Percentiles rank a stretch among this genome's conserved stretches.
Conservation (phyloP, 1,140 invertebrate species). For the Drosophila pandora region DNA sequence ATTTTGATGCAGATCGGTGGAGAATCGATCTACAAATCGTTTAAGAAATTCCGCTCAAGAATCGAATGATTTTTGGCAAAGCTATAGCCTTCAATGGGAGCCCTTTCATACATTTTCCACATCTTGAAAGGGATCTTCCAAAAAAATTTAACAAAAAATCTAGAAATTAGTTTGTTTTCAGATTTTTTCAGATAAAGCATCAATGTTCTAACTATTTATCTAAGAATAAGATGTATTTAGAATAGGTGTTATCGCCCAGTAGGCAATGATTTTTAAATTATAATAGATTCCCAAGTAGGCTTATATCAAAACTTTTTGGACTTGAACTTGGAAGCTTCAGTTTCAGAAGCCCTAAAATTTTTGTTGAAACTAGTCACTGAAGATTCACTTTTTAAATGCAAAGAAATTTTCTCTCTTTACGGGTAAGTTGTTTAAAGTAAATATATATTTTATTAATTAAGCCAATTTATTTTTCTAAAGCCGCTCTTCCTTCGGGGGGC, state of each 20-base stretch:
- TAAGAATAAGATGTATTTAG: too few species aligned
- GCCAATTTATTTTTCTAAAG: slow-evolving; percentile 4
- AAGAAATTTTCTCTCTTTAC: slow-evolving; percentile 37
- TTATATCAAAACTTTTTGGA: background rate
- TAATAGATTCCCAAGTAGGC: background rate
- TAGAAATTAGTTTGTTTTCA: too few species aligned
- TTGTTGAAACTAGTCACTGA: slow-evolving; percentile 5
- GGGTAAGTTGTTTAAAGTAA: slow-evolving; percentile 36
- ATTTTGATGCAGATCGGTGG: too few species aligned
- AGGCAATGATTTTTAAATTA: background rate
- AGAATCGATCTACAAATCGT: too few species aligned
- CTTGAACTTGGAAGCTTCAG: background rate
- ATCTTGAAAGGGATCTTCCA: too few species aligned
- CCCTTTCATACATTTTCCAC: too few species aligned
- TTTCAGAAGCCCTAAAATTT: slow-evolving; percentile 20
- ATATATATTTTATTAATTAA: background rate
- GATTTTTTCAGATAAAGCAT: too few species aligned
- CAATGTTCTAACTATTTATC: too few species aligned
- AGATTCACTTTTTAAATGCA: slow-evolving; percentile 47
- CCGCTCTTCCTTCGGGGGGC: slow-evolving; percentile 34
- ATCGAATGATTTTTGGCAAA: too few species aligned
- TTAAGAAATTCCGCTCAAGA: too few species aligned
- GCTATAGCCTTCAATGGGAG: too few species aligned
- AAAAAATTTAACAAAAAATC: too few species aligned
- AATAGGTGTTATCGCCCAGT: background rate